Conservation (phyloP, 1,140 invertebrate genomes). For the Ostrea edulis region DNA sequence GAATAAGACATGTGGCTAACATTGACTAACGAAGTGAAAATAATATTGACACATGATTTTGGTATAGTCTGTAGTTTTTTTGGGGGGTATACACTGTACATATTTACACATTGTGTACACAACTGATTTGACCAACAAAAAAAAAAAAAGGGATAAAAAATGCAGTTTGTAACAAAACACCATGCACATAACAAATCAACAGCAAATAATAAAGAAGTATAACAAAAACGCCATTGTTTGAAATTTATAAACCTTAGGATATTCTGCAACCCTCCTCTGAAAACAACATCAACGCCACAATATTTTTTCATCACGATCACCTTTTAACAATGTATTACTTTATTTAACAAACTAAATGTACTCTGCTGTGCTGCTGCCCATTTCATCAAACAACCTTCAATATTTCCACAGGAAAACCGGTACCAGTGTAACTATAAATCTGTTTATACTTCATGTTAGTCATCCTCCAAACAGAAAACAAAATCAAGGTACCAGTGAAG, state of each 20-base stretch:
- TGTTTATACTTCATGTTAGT: no score
- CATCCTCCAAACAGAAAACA: no score
- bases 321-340: neutral
- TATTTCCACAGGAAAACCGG: no score
- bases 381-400: neutral
- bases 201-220: neutral
- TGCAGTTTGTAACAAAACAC: constrained; percentile 5
- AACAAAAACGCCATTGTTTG: neutral
- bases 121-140: constrained; percentile 13
- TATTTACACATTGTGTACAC: constrained; percentile 12
- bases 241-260: neutral
- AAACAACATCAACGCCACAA: neutral
- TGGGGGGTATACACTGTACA: constrained; percentile 4
- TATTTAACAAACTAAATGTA: neutral
- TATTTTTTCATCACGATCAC: neutral
- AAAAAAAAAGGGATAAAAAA: constrained; percentile 13
- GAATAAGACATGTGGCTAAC: constrained; percentile 7
- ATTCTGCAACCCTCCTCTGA: neutral
- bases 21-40: constrained; percentile 17
- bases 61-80: constrained; percentile 1
- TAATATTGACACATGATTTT: constrained; percentile 35
- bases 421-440: no score
- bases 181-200: constrained; percentile 22
- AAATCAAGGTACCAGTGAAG: no score
- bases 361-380: neutral